Evolutionary conservation across 2,797 vertebrate genomes (phyloP), one percentile per base, ranked within the genome.

Genomic region (Fratercula arctica): DNA sequence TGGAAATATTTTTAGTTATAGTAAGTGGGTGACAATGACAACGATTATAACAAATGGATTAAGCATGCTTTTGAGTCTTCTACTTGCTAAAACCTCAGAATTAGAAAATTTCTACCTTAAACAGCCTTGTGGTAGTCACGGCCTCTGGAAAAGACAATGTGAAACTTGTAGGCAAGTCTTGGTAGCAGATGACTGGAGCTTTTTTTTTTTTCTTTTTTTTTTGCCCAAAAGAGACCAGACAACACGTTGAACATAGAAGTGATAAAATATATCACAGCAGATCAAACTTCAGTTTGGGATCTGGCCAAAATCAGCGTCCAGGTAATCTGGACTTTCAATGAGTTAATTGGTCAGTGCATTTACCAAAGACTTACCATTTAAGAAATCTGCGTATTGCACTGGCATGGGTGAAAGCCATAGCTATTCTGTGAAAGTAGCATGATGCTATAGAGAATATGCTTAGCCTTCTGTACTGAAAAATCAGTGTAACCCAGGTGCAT

Each of bases 191-290:
- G 28, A 84, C 8, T 7, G 5, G 24, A 70, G 12, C 4, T 48
- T 16, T 57, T 48, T 61, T 80, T 67, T 39, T 39, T 41, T 48
- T 16, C 53, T 48, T 61, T 80, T 67, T 39, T 39, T 41, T 41
- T 41, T 16, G 25, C 66, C 5, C 12, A 78, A 50, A 72, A 74
- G 4, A 72, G 19, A 61, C 3, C 14, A 80, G 35, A n/a, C 9
- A 72, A 39, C 0, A 0, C 3, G 3, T n/a, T 51, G 29, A 87
- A 63, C 4, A 39, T 5, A 14, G 9, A 48, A 11, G 23, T 68
- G 33, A 72, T 53, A 68, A 90, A 93, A 53, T n/a, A 25, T 6
- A 69, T 33, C 25, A 33, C 31, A 82, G n/a, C 39, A 87, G 20
- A 85, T 26, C 26, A 87, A 28, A 66, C 4, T 59, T 69, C 17